phyloP scores from a whole-genome alignment of 1,140 invertebrate species.

The Drosophila sp. region DNA sequence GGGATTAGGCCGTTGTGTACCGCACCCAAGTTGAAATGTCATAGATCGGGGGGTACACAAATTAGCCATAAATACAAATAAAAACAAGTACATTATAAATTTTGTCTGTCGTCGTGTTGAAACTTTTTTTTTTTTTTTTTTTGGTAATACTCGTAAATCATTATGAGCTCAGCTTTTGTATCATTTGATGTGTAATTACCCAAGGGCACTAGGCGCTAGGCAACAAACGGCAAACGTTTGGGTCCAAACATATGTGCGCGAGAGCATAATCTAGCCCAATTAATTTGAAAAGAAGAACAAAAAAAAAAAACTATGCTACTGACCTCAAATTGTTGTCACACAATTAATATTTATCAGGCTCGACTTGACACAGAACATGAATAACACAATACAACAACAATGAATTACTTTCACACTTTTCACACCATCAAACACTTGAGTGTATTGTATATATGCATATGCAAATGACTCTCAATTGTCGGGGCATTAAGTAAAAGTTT shows the following conservation, averaged over 20 bases:
- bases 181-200: slow-evolving; percentile 51
- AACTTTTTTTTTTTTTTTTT: slow-evolving; percentile 18
- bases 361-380: slow-evolving; percentile 40
- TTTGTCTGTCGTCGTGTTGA: slow-evolving; percentile 35
- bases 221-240: slow-evolving; percentile 2
- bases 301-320: slow-evolving; percentile 39
- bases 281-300: slow-evolving; percentile 44
- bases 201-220: slow-evolving; percentile 55
- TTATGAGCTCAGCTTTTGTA: slow-evolving; percentile 37
- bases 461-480: slow-evolving; percentile 73
- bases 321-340: slow-evolving; percentile 68
- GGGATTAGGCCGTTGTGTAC: neutral
- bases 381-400: slow-evolving; percentile 22
- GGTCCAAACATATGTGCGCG: slow-evolving; percentile 24
- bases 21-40: slow-evolving; percentile 53
- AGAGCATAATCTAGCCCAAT: slow-evolving; percentile 61
- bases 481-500: slow-evolving; percentile 59
- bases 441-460: slow-evolving; percentile 24
- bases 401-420: slow-evolving; percentile 44
- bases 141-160: slow-evolving; percentile 57
- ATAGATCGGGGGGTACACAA: slow-evolving; percentile 52
- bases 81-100: slow-evolving; percentile 19
- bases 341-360: slow-evolving; percentile 76
- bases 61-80: slow-evolving; percentile 55
- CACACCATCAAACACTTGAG: neutral